Evolutionary conservation across 92 coral and sea anemone species (phyloP).

Genomic region (Heliopora coerulea): DNA sequence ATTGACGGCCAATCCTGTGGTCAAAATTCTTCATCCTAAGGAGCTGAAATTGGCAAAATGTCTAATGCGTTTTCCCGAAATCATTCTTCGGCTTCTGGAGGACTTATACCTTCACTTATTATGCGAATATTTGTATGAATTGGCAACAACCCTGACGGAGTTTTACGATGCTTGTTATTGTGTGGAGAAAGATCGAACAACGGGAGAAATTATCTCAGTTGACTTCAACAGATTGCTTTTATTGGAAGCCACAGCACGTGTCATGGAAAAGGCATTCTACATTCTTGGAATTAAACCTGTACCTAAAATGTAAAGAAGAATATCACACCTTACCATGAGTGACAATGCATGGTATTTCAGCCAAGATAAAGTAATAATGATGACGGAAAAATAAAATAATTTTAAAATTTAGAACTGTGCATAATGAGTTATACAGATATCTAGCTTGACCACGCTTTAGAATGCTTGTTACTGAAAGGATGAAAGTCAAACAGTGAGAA

Average conservation of each 20-base stretch:
- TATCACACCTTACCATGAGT: neutral
- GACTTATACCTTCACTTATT: conserved; percentile 84
- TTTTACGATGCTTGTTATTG: conserved; percentile 98
- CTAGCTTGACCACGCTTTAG: no score
- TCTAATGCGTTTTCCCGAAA: conserved; percentile 88
- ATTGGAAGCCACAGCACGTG: conserved; percentile 91
- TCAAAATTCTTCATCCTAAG: conserved; percentile 87
- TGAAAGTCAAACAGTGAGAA: no score
- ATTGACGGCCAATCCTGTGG: conserved; percentile 58
- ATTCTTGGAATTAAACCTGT: conserved; percentile 96
- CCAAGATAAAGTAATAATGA: no score
- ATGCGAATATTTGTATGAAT: conserved; percentile 95
- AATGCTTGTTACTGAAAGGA: no score
- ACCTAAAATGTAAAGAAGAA: conserved; percentile 66
- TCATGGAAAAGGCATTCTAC: conserved; percentile 86
- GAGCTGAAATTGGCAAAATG: conserved; percentile 99
- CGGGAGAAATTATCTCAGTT: conserved; percentile 78
- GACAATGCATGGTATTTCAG: neutral
- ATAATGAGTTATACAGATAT: no score
- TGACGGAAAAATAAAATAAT: no score
- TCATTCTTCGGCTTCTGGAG: conserved; percentile 78
- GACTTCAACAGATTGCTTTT: conserved; percentile 75
- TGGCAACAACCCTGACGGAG: conserved; percentile 92
- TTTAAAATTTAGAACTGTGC: no score
- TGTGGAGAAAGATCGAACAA: conserved; percentile 90